A percentile compares a stretch with the other conserved stretches of the same genome.
These are phyloP conservation scores for Adelges cooleyi DNA, from an alignment of 1,140 invertebrate genomes.

Conservation along the genomic window DNA sequence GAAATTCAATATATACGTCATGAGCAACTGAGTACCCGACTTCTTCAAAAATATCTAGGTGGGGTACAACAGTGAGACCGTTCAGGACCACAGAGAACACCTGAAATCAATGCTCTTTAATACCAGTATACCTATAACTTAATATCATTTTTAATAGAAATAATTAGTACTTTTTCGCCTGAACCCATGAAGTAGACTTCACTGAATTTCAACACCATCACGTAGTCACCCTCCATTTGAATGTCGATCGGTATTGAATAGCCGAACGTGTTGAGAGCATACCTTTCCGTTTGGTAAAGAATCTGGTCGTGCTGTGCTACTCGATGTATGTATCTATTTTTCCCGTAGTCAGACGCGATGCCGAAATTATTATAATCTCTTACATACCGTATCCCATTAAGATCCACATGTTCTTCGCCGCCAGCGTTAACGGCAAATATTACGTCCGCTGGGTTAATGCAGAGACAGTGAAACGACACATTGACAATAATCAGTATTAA, in stretches of 20 bases:
- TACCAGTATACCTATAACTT: no score
- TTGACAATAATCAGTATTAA: no score
- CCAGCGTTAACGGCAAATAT: slow-evolving; percentile 74
- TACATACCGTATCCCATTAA: slow-evolving; percentile 63
- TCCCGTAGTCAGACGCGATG: slow-evolving; percentile 80
- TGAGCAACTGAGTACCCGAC: slow-evolving; percentile 87
- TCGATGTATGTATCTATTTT: slow-evolving; percentile 67
- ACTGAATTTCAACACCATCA: slow-evolving; percentile 79
- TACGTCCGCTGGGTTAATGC: no score
- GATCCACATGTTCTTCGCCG: slow-evolving; percentile 65
- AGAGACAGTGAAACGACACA: no score
- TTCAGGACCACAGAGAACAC: slow-evolving; percentile 90
- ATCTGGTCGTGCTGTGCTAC: slow-evolving; percentile 68
- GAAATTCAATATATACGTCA: slow-evolving; percentile 83
- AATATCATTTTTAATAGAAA: no score
- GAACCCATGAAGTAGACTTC: slow-evolving; percentile 86
- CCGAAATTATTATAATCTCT: slow-evolving; percentile 72
- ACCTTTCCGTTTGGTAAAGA: slow-evolving; percentile 79
- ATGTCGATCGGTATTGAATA: slow-evolving; percentile 75
- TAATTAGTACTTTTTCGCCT: slow-evolving; percentile 64
- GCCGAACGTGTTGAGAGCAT: slow-evolving; percentile 79
- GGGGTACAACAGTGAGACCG: slow-evolving; percentile 80
- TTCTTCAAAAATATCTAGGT: slow-evolving; percentile 85
- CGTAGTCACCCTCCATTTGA: slow-evolving; percentile 78
- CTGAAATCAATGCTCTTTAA: slow-evolving; percentile 42